These are phyloP conservation scores for Pachypanchax playfairii DNA, from an alignment of 2,113 vertebrate genomes.

Conservation along the genomic window DNA sequence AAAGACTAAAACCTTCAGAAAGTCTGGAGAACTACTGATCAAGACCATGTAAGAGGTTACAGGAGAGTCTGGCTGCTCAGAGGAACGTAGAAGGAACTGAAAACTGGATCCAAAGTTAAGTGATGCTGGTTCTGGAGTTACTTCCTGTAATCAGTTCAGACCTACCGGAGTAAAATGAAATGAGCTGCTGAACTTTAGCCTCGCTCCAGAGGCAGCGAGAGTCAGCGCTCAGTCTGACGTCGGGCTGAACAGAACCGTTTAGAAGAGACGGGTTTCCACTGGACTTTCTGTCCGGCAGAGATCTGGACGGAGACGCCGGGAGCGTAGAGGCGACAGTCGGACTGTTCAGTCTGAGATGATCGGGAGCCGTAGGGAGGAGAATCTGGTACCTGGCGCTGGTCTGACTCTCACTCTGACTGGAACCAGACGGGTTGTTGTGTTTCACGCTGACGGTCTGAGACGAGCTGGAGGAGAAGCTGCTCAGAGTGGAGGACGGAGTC, in stretches of 20 bases:
- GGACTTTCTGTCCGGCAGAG: slow-evolving; percentile 11
- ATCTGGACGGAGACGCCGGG: slow-evolving; percentile 12
- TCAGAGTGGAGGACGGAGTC: slow-evolving; percentile 10
- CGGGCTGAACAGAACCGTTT: not conserved
- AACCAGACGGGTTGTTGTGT: not conserved
- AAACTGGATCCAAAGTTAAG: no score
- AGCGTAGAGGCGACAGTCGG: not conserved
- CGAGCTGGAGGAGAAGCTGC: slow-evolving; percentile 36
- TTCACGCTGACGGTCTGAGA: slow-evolving; percentile 5
- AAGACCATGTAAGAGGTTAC: no score
- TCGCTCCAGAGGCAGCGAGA: slow-evolving; percentile 63
- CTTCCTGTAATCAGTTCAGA: not conserved
- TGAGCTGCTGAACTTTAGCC: slow-evolving; percentile 64
- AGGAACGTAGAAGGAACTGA: no score
- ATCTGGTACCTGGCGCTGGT: slow-evolving; percentile 3
- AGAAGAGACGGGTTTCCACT: not conserved
- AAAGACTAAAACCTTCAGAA: no score
- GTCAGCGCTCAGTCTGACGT: slow-evolving; percentile 14
- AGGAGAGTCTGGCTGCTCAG: no score
- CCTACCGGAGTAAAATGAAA: slow-evolving; percentile 62
- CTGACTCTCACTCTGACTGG: not conserved
- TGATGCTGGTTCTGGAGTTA: not conserved
- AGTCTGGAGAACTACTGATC: no score
- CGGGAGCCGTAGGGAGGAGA: slow-evolving; percentile 10
- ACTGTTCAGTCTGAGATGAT: not conserved